Evolutionary conservation across 1,140 invertebrate species (phyloP), one percentile per base, ranked within the genome.

Genomic region (Lepidurus arcticus): DNA sequence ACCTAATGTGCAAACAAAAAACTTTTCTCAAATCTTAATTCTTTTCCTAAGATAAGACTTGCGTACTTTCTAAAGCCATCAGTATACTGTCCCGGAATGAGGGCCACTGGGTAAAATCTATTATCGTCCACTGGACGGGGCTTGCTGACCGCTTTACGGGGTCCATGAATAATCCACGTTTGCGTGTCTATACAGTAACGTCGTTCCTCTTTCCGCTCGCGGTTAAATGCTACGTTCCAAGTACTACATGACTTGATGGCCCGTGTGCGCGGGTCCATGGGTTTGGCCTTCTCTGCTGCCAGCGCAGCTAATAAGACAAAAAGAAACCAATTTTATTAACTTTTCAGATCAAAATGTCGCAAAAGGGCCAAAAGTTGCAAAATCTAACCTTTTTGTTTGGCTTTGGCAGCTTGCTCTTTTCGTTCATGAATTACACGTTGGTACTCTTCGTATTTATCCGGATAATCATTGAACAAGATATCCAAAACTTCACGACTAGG

Each of bases 391-490:
- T 90, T 89, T 82, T 94, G 90, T 81, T 92, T 91, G 78, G 73
- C 44, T 90, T 90, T 44, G 88, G 89, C 80, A 92, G 88, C 83
- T 90, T 90, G 89, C 21, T 90, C 90, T 82, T 93, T 92, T 82
- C 90, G 91, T 81, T 94, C 92, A 10, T 94, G 87, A 83, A 96
- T 89, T 82, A 94, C 90, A 81, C 91, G 89, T 44, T 93, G 89
- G 85, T 95, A 96, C 82, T 97, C 95, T 86, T 96, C 93, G 84
- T 96, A 98, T 84, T 98, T 97, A 74, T 93, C 92, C 47, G 94
- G 95, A 86, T 97, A 98, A 85, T 98, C 96, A 75, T 92, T 91
- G 80, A 92, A 92, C 94, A 98, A 97, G 44, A 98, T 91, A 83
- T 98, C 96, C 80, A 97, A 85, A 34, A 98, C 94, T 85, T 98